Conservation (phyloP, 2,797 vertebrate genomes). For the Pelodytes ibericus region DNA sequence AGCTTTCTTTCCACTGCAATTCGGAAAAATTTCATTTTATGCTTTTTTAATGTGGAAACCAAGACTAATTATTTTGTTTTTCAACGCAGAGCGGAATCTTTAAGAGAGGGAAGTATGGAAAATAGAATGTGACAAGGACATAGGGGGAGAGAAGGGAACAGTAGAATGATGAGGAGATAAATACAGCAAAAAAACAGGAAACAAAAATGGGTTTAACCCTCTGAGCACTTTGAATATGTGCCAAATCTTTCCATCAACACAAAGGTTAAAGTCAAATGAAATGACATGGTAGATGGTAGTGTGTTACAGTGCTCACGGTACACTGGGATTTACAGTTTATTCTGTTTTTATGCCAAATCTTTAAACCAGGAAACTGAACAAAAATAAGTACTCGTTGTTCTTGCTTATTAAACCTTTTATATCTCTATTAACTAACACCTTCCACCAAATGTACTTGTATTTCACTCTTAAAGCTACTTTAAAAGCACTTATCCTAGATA, state of each 20-base stretch:
- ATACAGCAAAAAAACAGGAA: not conserved
- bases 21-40: constrained; percentile 44
- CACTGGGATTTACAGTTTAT: not conserved
- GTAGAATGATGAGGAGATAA: no score
- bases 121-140: not conserved
- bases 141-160: not conserved
- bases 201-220: not conserved
- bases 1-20: constrained; percentile 45
- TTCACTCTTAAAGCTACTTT: no score
- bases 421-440: no score
- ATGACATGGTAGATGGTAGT: not conserved
- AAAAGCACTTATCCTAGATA: no score
- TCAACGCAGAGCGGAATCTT: constrained; percentile 12
- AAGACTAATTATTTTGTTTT: constrained; percentile 49
- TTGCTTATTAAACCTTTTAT: not conserved
- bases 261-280: not conserved
- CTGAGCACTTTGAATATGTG: not conserved
- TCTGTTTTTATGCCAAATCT: not conserved
- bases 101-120: not conserved
- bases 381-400: not conserved
- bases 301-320: no score
- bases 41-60: constrained; percentile 46
- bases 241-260: no score
- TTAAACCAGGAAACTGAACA: not conserved
- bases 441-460: no score